phyloP scores from a whole-genome alignment of 2,888 invertebrate genomes.

The Drosophila tanythrix region DNA sequence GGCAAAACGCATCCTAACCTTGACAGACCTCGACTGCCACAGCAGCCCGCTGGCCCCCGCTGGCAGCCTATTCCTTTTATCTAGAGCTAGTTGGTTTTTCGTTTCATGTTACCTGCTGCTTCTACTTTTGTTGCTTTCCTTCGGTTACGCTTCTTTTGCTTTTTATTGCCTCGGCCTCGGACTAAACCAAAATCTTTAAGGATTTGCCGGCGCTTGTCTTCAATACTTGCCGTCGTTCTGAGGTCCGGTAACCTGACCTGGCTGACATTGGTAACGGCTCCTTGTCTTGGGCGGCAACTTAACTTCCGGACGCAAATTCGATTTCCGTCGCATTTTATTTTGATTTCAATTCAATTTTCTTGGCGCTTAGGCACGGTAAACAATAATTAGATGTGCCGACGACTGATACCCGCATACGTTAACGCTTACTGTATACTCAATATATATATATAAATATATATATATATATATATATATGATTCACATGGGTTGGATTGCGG shows the following conservation, averaged over 20 bases:
- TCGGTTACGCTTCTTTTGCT: constrained; percentile 62
- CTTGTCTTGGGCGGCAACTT: constrained; percentile 47
- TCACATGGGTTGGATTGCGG: constrained; percentile 46
- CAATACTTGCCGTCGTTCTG: constrained; percentile 14
- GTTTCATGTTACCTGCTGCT: constrained; percentile 60
- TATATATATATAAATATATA: not conserved
- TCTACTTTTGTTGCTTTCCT: constrained; percentile 29
- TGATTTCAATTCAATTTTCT: constrained; percentile 80
- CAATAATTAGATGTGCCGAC: constrained; percentile 78
- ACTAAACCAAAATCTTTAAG: constrained; percentile 67
- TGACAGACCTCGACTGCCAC: constrained; percentile 56
- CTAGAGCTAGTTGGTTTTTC: constrained; percentile 6
- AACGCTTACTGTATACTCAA: constrained; percentile 19
- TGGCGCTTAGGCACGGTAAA: constrained; percentile 78
- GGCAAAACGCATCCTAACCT: constrained; percentile 68
- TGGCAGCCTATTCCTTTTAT: not conserved
- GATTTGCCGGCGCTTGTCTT: constrained; percentile 54
- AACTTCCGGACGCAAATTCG: constrained; percentile 76
- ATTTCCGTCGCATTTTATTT: constrained; percentile 74
- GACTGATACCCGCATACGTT: constrained; percentile 43
- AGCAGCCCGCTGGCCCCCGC: not conserved
- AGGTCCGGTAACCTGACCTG: constrained; percentile 31
- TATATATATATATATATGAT: constrained; percentile 21
- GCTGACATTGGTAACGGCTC: constrained; percentile 46
- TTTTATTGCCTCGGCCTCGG: constrained; percentile 57